phyloP scores from a whole-genome alignment of 2,797 vertebrate genomes.

The Onychomys arenicola region DNA sequence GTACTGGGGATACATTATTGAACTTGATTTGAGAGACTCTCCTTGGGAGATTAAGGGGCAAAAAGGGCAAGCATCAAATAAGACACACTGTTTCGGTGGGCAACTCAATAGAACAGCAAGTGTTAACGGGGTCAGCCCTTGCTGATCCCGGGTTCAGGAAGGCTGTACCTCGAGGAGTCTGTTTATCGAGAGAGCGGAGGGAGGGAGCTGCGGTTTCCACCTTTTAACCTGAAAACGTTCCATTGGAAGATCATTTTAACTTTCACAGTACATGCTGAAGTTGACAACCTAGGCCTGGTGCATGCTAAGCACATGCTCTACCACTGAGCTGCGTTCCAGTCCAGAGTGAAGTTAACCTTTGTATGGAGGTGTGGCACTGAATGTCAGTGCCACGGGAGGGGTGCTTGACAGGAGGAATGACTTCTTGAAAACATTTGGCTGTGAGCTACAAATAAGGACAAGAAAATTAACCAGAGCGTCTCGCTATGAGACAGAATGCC shows the following conservation, averaged over 20 bases:
- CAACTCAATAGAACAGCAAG: neutral
- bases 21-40: neutral
- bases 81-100: neutral
- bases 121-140: neutral
- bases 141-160: neutral
- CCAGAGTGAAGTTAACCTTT: conserved; percentile 25
- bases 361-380: neutral
- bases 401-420: neutral
- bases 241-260: neutral
- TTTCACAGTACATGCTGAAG: neutral
- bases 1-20: neutral
- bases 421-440: neutral
- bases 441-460: conserved; percentile 1
- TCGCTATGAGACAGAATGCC: conserved; percentile 46
- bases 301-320: neutral
- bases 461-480: conserved; percentile 45
- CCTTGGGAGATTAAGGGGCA: neutral
- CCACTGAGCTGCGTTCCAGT: neutral
- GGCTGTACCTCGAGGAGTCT: neutral
- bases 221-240: conserved; percentile 6
- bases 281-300: neutral
- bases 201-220: neutral
- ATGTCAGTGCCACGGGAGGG: neutral
- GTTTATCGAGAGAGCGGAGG: neutral
- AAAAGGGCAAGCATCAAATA: neutral